A percentile compares a stretch with the other conserved stretches of the same genome.
Evolutionary conservation across 2,797 vertebrate genomes (phyloP).

Genomic region (Sebastes alutus): DNA sequence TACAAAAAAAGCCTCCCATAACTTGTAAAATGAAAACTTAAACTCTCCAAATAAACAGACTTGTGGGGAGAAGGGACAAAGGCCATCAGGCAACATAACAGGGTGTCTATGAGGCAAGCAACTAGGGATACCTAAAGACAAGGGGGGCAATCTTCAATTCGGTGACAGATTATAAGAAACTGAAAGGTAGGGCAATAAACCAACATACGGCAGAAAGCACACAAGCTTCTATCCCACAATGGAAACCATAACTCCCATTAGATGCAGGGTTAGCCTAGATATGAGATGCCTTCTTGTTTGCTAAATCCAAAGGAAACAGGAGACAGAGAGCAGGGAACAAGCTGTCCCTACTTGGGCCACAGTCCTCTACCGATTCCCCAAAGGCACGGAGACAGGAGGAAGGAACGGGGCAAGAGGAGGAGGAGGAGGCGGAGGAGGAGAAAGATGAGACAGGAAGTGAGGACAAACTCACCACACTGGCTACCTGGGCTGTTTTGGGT

Average conservation of each 20-base stretch:
- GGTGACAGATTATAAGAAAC: constrained; percentile 53
- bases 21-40: constrained; percentile 27
- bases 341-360: constrained; percentile 79
- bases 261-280: constrained; percentile 86
- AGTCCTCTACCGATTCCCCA: constrained; percentile 82
- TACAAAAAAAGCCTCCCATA: not conserved
- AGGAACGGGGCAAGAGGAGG: constrained; percentile 69
- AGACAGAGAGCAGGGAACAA: constrained; percentile 79
- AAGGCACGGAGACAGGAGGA: constrained; percentile 79
- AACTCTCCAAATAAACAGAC: constrained; percentile 76
- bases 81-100: constrained; percentile 63
- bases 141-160: constrained; percentile 40
- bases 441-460: constrained; percentile 77
- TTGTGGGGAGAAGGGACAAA: constrained; percentile 54
- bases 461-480: constrained; percentile 96
- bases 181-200: constrained; percentile 62
- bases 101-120: constrained; percentile 68
- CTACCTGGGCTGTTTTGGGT: constrained; percentile 93
- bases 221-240: constrained; percentile 72
- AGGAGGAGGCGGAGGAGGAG: constrained; percentile 63
- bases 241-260: constrained; percentile 72
- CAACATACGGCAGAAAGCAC: constrained; percentile 70
- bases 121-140: constrained; percentile 55
- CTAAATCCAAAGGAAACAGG: constrained; percentile 78
- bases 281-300: constrained; percentile 84